Conservation (phyloP, 1,140 invertebrate genomes). For the Heliconius nattereri region DNA sequence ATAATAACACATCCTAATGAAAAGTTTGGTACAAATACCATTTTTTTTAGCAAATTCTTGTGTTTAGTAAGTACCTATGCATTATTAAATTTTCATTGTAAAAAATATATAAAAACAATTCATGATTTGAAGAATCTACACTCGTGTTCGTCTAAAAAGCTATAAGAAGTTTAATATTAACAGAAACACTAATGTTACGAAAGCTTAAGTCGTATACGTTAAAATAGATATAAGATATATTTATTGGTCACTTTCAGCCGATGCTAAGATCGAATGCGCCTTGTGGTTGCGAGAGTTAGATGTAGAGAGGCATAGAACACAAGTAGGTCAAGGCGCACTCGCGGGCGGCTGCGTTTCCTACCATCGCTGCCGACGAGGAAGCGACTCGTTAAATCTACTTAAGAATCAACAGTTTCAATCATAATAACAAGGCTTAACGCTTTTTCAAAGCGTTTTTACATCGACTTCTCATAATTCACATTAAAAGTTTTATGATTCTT, state of each 20-base stretch:
- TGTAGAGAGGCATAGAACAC: conserved; percentile 45
- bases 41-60: too few species aligned
- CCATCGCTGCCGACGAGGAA: conserved; percentile 58
- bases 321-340: conserved; percentile 73
- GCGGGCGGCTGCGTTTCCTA: conserved; percentile 67
- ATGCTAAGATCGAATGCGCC: conserved; percentile 32
- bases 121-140: neutral
- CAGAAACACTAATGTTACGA: neutral
- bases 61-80: too few species aligned
- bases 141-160: neutral
- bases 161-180: neutral
- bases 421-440: neutral
- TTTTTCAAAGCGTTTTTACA: neutral
- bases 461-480: neutral
- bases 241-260: neutral
- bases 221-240: neutral
- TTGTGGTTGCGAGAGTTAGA: conserved; percentile 46
- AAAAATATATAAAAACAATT: neutral
- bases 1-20: too few species aligned
- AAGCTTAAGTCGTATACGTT: neutral
- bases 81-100: neutral
- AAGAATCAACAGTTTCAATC: conserved; percentile 47
- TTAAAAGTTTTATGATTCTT: neutral
- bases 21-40: too few species aligned
- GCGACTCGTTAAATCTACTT: conserved; percentile 61